A percentile compares a stretch with the other conserved stretches of the same genome.
These are phyloP conservation scores for Eilema griseolum DNA, from an alignment of 2,888 invertebrate species.

Conservation along the genomic window DNA sequence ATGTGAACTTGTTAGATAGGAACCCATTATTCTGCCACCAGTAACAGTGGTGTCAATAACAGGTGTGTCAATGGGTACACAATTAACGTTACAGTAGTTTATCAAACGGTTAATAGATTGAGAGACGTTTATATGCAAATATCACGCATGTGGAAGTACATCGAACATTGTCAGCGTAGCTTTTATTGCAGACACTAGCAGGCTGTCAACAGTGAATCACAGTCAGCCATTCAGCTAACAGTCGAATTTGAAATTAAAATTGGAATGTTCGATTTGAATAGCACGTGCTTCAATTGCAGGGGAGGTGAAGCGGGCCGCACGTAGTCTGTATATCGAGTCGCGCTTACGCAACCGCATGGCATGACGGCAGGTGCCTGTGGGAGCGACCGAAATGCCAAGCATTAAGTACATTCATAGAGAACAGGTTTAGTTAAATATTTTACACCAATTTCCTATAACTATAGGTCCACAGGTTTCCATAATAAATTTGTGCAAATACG, in stretches of 20 bases:
- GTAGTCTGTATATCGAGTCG: conserved; percentile 39
- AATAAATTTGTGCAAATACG: not conserved
- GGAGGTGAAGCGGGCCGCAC: conserved; percentile 32
- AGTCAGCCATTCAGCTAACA: conserved; percentile 51
- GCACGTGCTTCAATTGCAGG: conserved; percentile 58
- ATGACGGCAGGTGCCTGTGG: conserved; percentile 66
- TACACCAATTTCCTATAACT: conserved; percentile 33
- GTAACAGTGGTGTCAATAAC: conserved; percentile 32
- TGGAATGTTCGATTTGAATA: conserved; percentile 53
- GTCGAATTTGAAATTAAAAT: conserved; percentile 63
- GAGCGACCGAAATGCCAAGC: conserved; percentile 58
- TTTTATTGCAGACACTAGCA: conserved; percentile 44
- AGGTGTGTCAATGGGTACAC: conserved; percentile 14
- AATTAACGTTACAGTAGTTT: conserved; percentile 25
- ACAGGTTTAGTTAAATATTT: conserved; percentile 47
- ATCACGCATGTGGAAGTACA: conserved; percentile 14
- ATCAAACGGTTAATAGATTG: conserved; percentile 17
- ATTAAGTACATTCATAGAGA: conserved; percentile 39
- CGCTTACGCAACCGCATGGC: conserved; percentile 57
- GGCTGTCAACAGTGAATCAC: conserved; percentile 61
- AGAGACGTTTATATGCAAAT: conserved; percentile 21
- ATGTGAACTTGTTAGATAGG: conserved; percentile 35
- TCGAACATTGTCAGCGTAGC: conserved; percentile 14
- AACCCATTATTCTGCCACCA: conserved; percentile 23
- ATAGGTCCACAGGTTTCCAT: conserved; percentile 51